Evolutionary conservation across 92 coral and sea anemone genomes (phyloP).

Genomic region (Phenganax subtilis): DNA sequence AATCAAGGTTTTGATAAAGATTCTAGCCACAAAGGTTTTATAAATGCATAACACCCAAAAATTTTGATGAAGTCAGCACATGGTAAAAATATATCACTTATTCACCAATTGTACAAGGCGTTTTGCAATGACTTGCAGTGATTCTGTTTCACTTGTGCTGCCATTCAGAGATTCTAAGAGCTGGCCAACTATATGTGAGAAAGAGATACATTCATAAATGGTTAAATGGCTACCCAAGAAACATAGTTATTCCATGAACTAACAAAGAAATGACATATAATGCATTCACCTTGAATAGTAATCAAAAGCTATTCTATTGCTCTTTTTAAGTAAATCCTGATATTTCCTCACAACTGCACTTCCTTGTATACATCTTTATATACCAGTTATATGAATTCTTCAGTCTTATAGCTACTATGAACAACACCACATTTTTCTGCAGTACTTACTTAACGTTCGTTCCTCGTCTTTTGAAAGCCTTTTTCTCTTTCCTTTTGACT

Average conservation of each 20-base stretch:
- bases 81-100: background rate
- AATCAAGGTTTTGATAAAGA: background rate
- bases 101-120: conserved; percentile 77
- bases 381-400: background rate
- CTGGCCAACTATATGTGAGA: conserved; percentile 52
- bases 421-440: background rate
- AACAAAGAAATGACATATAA: background rate
- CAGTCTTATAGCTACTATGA: background rate
- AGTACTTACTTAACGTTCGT: conserved; percentile 70
- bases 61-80: background rate
- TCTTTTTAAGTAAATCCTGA: too few species aligned
- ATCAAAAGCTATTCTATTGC: too few species aligned
- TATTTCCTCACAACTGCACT: too few species aligned
- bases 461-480: conserved; percentile 82
- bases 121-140: conserved; percentile 77
- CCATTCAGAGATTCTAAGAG: conserved; percentile 63
- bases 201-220: background rate
- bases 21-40: background rate
- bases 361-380: background rate
- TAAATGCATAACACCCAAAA: conserved; percentile 8
- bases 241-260: background rate
- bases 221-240: background rate
- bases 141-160: conserved; percentile 59
- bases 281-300: too few species aligned
- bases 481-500: conserved; percentile 55